A percentile compares a stretch with the other conserved stretches of the same genome.
Conservation (phyloP, 2,113 vertebrate genomes). For the Pollimyrus isidori region DNA sequence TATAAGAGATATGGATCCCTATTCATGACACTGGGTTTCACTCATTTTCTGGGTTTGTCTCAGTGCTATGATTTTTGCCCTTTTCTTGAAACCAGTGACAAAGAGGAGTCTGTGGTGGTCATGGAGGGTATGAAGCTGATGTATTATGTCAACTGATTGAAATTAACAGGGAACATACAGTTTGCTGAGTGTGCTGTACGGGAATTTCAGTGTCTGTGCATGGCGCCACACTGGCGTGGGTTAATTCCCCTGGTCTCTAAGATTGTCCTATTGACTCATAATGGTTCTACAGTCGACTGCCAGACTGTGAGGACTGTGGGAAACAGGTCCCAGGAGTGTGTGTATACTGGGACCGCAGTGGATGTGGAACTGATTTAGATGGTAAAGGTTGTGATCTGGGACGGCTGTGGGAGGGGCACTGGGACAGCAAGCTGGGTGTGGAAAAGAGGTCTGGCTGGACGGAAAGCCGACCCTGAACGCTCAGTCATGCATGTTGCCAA, state of each 20-base stretch:
- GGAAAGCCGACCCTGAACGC: background rate
- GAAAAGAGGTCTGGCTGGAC: background rate
- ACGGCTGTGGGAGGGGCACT: background rate
- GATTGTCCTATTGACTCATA: slow-evolving; percentile 6
- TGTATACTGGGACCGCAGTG: background rate
- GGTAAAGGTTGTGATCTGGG: slow-evolving; percentile 2
- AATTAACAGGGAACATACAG: background rate
- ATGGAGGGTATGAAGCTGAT: slow-evolving; percentile 72
- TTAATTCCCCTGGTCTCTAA: background rate
- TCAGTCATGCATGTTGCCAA: background rate
- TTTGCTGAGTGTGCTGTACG: background rate
- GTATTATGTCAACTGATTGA: slow-evolving; percentile 2
- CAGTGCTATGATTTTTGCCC: slow-evolving; percentile 22
- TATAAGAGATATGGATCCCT: background rate
- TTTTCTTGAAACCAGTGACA: slow-evolving; percentile 38
- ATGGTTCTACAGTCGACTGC: background rate
- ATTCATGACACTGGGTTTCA: background rate
- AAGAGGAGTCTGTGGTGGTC: slow-evolving; percentile 77
- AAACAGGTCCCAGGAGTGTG: background rate
- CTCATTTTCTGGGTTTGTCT: background rate
- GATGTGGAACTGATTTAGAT: background rate
- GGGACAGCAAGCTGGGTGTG: background rate
- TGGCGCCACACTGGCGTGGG: slow-evolving; percentile 2
- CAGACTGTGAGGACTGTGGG: slow-evolving; percentile 4
- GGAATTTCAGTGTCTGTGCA: background rate